Evolutionary conservation across 2,797 vertebrate species (phyloP).

Genomic region (Micropoecilia bifurca): DNA sequence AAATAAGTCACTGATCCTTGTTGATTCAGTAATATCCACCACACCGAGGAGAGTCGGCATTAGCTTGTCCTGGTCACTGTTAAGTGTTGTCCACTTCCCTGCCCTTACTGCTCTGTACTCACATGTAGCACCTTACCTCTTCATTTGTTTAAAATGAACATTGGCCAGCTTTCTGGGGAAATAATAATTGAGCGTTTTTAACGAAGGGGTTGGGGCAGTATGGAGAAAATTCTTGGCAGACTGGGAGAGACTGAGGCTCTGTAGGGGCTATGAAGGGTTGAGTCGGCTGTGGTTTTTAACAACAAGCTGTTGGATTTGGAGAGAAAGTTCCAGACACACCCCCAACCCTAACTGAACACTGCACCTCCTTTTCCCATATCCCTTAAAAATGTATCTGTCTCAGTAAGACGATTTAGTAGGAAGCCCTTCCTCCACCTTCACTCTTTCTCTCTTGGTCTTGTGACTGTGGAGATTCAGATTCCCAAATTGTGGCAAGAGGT

Average conservation of each 20-base stretch:
- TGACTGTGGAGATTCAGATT: constrained; percentile 42
- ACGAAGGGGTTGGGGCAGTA: constrained; percentile 29
- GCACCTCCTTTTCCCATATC: constrained; percentile 22
- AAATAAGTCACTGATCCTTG: neutral
- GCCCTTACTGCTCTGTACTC: constrained; percentile 37
- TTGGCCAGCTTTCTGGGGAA: constrained; percentile 36
- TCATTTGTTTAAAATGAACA: constrained; percentile 18
- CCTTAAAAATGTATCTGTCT: constrained; percentile 47
- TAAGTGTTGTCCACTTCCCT: constrained; percentile 56
- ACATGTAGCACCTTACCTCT: constrained; percentile 46
- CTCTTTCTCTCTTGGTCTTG: constrained; percentile 14
- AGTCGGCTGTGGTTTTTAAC: constrained; percentile 72
- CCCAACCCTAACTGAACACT: constrained; percentile 41
- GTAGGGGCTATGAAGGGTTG: constrained; percentile 44
- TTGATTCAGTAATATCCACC: neutral
- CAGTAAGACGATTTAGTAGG: constrained; percentile 43
- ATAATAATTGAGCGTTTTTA: constrained; percentile 35
- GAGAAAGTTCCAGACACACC: constrained; percentile 71
- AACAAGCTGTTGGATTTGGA: constrained; percentile 72
- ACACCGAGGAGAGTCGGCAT: neutral
- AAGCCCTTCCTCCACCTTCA: constrained; percentile 30
- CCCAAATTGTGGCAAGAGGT: constrained; percentile 29
- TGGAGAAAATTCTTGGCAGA: constrained; percentile 53
- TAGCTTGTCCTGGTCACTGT: neutral
- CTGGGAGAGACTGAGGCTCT: constrained; percentile 51